Conservation (phyloP, 2,888 invertebrate species). For the Lasioglossum morio region DNA sequence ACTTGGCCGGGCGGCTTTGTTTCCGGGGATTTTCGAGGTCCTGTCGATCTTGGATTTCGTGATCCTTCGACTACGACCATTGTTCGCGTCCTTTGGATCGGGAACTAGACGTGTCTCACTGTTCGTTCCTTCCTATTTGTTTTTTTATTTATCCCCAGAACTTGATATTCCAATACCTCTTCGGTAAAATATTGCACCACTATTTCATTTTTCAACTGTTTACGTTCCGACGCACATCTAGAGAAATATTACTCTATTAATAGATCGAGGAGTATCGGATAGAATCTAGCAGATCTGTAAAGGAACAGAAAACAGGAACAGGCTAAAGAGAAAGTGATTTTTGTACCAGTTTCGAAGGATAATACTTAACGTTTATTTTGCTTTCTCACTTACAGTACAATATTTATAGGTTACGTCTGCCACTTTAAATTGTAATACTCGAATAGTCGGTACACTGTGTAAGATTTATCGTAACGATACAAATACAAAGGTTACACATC, state of each 20-base stretch:
- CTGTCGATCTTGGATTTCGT: slow-evolving; percentile 32
- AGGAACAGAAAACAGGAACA: not conserved
- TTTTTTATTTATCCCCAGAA: not conserved
- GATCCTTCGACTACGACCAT: slow-evolving; percentile 5
- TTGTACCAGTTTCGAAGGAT: slow-evolving; percentile 74
- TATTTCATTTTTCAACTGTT: too few species aligned
- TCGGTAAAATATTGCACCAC: not conserved
- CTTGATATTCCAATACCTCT: not conserved
- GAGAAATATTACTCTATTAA: not conserved
- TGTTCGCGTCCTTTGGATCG: slow-evolving; percentile 39
- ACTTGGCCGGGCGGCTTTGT: slow-evolving; percentile 51
- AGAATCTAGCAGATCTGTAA: not conserved
- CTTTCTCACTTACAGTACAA: slow-evolving; percentile 80
- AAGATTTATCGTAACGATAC: slow-evolving; percentile 80
- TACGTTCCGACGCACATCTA: too few species aligned
- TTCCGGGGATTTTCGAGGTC: slow-evolving; percentile 48
- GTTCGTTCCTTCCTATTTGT: not conserved
- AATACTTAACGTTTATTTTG: slow-evolving; percentile 81
- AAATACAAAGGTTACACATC: slow-evolving; percentile 80
- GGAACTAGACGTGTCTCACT: slow-evolving; percentile 3
- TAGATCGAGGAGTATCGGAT: not conserved
- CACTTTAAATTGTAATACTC: slow-evolving; percentile 78
- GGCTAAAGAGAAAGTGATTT: not conserved
- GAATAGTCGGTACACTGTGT: slow-evolving; percentile 76
- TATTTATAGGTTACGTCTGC: slow-evolving; percentile 82